Evolutionary conservation across 1,140 invertebrate species (phyloP).

Genomic region (Heliconius hermathena): DNA sequence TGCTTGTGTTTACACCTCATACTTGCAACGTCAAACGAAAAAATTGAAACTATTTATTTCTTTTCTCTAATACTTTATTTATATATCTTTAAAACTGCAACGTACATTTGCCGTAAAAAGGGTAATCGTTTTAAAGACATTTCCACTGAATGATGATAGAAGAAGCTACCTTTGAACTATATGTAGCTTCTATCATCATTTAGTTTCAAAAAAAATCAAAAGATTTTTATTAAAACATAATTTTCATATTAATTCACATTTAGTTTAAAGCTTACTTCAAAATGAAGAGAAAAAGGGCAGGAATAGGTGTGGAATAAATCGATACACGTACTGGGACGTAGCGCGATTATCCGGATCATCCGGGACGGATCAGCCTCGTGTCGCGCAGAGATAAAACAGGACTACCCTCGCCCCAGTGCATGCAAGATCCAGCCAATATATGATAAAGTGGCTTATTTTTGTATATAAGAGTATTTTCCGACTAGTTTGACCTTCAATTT

Average conservation of each 20-base stretch:
- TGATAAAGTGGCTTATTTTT: constrained; percentile 22
- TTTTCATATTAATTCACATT: not conserved
- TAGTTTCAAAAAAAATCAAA: no score
- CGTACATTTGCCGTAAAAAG: no score
- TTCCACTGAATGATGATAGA: no score
- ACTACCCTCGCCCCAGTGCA: constrained; percentile 49
- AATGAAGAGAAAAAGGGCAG: constrained; percentile 21
- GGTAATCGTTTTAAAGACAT: no score
- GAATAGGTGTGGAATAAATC: constrained; percentile 44
- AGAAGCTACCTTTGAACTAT: no score
- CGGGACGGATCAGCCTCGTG: constrained; percentile 72
- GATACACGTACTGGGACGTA: constrained; percentile 51
- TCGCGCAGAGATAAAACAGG: constrained; percentile 74
- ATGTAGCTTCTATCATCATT: no score
- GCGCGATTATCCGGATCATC: constrained; percentile 76
- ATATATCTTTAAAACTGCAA: no score
- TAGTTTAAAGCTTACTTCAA: not conserved
- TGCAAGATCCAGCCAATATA: constrained; percentile 34
- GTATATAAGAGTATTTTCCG: not conserved
- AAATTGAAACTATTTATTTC: no score
- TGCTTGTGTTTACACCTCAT: not conserved
- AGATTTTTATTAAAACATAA: not conserved
- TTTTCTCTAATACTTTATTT: no score
- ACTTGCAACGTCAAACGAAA: no score
- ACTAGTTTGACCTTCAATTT: not conserved